Conservation (phyloP, 2,888 invertebrate species). For the Himalopsyche anomala region DNA sequence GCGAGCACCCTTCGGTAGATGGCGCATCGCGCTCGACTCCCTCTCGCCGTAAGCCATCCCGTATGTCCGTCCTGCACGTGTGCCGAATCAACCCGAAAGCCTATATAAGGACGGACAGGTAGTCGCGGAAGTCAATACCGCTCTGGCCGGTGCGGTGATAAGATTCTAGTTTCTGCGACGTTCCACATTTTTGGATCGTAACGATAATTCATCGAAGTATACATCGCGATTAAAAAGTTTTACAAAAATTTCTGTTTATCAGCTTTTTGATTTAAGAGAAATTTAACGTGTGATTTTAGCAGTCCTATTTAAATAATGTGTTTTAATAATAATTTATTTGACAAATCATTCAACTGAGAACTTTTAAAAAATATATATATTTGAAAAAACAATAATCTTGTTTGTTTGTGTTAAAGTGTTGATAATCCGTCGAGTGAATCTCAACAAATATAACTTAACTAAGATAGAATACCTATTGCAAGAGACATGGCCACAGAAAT, state of each 20-base stretch:
- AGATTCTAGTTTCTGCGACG: slow-evolving; percentile 45
- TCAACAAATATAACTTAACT: neutral
- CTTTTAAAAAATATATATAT: no score
- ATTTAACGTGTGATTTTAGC: no score
- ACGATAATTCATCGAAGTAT: slow-evolving; percentile 52
- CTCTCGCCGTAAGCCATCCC: slow-evolving; percentile 69
- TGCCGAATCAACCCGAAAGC: slow-evolving; percentile 70
- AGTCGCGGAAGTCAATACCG: slow-evolving; percentile 71
- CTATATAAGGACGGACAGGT: slow-evolving; percentile 75
- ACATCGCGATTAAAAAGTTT: slow-evolving; percentile 51
- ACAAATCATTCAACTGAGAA: no score
- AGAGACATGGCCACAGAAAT: slow-evolving; percentile 74
- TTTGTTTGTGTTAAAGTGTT: neutral
- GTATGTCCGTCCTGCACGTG: slow-evolving; percentile 69
- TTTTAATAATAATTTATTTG: no score
- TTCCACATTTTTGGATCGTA: neutral
- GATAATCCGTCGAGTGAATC: no score
- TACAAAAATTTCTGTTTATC: no score
- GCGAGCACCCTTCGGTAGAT: slow-evolving; percentile 11
- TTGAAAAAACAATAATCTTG: no score
- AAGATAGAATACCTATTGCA: neutral
- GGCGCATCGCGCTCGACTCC: neutral
- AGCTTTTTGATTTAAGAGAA: no score
- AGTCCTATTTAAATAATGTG: no score
- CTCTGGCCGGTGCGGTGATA: slow-evolving; percentile 68